Base-by-base conservation (phyloP, 2,113 vertebrate genomes). In the Alethe diademata region DNA sequence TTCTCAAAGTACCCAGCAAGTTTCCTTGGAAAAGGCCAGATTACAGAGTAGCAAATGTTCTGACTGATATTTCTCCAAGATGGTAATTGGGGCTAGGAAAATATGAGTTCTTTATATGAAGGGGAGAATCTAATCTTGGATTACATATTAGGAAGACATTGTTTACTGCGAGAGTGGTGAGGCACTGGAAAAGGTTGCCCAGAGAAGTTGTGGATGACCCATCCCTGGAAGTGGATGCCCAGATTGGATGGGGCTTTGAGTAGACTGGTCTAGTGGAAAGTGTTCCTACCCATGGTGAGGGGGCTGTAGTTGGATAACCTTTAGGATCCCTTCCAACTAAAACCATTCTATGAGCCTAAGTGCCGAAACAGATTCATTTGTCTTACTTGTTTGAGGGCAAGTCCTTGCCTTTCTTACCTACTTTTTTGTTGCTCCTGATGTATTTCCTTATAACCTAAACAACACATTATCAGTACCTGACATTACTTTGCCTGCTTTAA, bases 51-150 rank as follows among this genome's bases (percentile, higher is more conserved):
- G 28, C 5, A 65, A 92, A 22, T 8, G 2, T 75, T 71, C 26
- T 33, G 4, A 24, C 10, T 38, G 62, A 28, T 38, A 62, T 67
- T 56, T 79, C 28, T 12, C n/a, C 25, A 19, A 36, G 17, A 61
- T 20, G 35, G 11, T 51, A 67, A 29, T 11, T 25, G 11, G 18
- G 8, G 10, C 6, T 48, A 80, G 40, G 11, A 51, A 92, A 90
- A 29, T 10, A 36, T 0, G 3, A 82, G 6, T 42, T 69, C 29
- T 71, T 42, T 79, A 5, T 2, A 0, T 1, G 6, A 48, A 22
- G 10, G 8, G 14, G 22, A 23, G 9, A 35, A 48, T 35, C 20
- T 54, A 54, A 35, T 54, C 9, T 62, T 56, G 38, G 48, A 19
- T 69, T 48, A 48, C 8, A 42, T 35, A 9, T 48, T 48, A 56